Evolutionary conservation across 2,888 invertebrate species (phyloP).

Genomic region (Trissoscelio sp.): DNA sequence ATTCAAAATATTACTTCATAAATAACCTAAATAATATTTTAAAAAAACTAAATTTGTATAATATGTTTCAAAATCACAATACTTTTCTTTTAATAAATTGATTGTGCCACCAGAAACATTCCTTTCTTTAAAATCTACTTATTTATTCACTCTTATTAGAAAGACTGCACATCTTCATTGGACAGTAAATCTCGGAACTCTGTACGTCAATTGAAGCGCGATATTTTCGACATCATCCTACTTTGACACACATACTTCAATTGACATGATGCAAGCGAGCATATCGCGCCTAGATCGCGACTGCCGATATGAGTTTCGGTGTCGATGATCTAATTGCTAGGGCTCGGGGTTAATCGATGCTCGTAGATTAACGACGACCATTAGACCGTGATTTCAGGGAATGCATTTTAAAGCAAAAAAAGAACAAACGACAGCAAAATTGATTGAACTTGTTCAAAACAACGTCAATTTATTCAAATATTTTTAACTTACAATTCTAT

Average conservation of each 20-base stretch:
- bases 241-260: conserved; percentile 51
- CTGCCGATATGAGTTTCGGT: conserved; percentile 18
- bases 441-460: neutral
- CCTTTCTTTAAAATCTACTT: neutral
- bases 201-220: conserved; percentile 20
- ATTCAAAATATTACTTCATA: too few species aligned
- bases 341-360: conserved; percentile 44
- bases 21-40: too few species aligned
- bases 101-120: too few species aligned
- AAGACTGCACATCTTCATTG: conserved; percentile 7
- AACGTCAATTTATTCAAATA: too few species aligned
- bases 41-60: too few species aligned
- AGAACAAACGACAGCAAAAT: neutral
- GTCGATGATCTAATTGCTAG: conserved; percentile 58
- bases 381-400: conserved; percentile 35
- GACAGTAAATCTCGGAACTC: conserved; percentile 13
- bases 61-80: too few species aligned
- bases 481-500: too few species aligned
- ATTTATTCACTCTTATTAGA: conserved; percentile 11
- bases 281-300: neutral
- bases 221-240: conserved; percentile 28
- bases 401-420: neutral
- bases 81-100: too few species aligned
- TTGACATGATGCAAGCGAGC: conserved; percentile 12
- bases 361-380: conserved; percentile 39